Evolutionary conservation across 2,113 vertebrate genomes (phyloP).

Genomic region (Grus americana): DNA sequence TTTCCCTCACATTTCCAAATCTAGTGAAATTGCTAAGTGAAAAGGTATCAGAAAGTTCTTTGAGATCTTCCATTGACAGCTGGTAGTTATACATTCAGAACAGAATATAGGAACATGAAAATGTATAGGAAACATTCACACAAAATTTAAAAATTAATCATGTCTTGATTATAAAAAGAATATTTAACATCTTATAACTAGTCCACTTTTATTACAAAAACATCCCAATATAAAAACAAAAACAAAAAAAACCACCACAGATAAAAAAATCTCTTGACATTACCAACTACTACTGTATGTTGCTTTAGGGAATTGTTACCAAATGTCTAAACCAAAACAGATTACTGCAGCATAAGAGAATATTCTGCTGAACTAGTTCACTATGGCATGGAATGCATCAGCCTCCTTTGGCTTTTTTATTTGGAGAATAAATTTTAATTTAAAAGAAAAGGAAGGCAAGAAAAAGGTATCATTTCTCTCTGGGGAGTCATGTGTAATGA

Average conservation of each 20-base stretch:
- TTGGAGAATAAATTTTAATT: background rate
- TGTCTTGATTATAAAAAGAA: background rate
- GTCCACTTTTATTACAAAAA: background rate
- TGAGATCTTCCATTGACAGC: background rate
- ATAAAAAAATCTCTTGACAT: background rate
- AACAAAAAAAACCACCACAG: no score
- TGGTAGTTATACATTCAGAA: background rate
- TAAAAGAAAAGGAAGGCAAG: background rate
- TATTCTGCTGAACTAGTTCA: background rate
- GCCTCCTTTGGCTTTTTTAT: background rate
- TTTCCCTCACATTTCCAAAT: background rate
- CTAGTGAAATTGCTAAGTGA: background rate
- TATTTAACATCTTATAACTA: background rate
- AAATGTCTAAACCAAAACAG: background rate
- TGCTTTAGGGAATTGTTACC: background rate
- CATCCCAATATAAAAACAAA: background rate
- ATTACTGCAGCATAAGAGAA: background rate
- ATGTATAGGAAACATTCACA: accelerated
- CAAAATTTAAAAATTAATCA: background rate
- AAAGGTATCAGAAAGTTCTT: background rate
- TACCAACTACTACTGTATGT: background rate
- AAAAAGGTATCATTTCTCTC: background rate
- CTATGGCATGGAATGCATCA: background rate
- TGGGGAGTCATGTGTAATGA: background rate
- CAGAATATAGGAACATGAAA: background rate